Base-by-base conservation (phyloP, 1,140 invertebrate genomes). In the Drosophila orena region DNA sequence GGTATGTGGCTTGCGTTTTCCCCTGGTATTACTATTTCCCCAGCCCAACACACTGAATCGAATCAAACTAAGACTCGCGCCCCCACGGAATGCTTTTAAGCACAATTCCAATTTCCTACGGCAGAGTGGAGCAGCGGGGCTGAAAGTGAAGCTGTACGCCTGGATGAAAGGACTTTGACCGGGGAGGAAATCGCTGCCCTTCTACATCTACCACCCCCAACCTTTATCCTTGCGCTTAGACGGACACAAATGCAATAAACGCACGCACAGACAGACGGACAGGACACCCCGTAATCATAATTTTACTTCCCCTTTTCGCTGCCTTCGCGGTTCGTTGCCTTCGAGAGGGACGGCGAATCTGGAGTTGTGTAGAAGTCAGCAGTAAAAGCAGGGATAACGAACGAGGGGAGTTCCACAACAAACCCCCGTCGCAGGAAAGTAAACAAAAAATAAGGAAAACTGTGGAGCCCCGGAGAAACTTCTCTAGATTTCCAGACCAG, bases 231-330 rank as follows among this genome's bases (percentile, higher is more conserved):
- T 60, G 43, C 22, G 49, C 59, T 12, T 27, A 38, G 40, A 64
- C 70, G 54, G 54, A 46, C 55, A 69, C 68, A 86, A 85, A 81
- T 85, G 81, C 81, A 85, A 85, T 85, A 86, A 80, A 55, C 81
- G 81, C 77, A 85, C 80, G 80, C 80, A 84, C 62, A 75, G 54
- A 37, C 66, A 46, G 76, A 24, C 44, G 37, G 37, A 14, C 30
- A 38, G 37, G 64, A 60, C 60, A 64, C 46, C 46, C 49, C 50
- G 34, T 24, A 47, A 30, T 34, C 59, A 68, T 68, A 68, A 68
- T 65, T 68, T 27, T 12, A 66, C 44, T 52, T 37, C 64, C 65
- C 65, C 22, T 68, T 50, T 65, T 53, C 4, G 30, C 46, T 69
- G 42, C 64, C 50, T 70, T 70, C 22, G 62, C 62, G 68, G 65